phyloP scores from a whole-genome alignment of 2,888 invertebrate species.

The Anagyrus pseudococci region DNA sequence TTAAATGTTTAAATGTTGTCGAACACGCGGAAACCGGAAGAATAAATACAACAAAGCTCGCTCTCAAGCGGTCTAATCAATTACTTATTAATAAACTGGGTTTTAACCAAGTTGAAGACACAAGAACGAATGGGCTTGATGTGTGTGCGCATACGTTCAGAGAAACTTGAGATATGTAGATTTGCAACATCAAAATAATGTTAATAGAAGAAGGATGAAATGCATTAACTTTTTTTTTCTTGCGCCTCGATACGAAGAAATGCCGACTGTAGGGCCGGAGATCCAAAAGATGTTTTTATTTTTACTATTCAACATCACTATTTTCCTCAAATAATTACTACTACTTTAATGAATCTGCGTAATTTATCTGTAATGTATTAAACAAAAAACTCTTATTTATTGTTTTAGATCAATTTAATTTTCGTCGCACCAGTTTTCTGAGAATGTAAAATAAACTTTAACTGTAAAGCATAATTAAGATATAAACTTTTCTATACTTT shows the following conservation, averaged over 20 bases:
- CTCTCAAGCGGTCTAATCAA: conserved; percentile 33
- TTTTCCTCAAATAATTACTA: background rate
- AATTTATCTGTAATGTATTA: background rate
- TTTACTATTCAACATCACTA: background rate
- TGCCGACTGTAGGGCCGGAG: too few species aligned
- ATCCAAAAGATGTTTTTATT: background rate
- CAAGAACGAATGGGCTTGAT: conserved; percentile 4
- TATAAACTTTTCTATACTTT: background rate
- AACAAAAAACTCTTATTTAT: too few species aligned
- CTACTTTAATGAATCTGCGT: background rate
- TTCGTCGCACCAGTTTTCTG: background rate
- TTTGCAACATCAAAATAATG: conserved; percentile 33
- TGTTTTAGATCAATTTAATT: background rate
- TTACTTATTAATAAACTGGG: conserved; percentile 24
- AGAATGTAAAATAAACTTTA: background rate
- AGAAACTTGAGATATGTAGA: conserved; percentile 29
- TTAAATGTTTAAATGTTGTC: conserved; percentile 55
- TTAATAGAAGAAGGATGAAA: conserved; percentile 33
- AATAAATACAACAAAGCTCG: conserved; percentile 23
- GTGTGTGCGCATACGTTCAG: conserved; percentile 28
- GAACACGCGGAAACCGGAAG: conserved; percentile 31
- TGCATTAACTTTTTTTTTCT: background rate
- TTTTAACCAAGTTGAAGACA: conserved; percentile 1
- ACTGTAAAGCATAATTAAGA: background rate
- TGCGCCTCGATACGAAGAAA: background rate